Conservation (phyloP, 2,797 vertebrate species). For the Anabacerthia variegaticeps region DNA sequence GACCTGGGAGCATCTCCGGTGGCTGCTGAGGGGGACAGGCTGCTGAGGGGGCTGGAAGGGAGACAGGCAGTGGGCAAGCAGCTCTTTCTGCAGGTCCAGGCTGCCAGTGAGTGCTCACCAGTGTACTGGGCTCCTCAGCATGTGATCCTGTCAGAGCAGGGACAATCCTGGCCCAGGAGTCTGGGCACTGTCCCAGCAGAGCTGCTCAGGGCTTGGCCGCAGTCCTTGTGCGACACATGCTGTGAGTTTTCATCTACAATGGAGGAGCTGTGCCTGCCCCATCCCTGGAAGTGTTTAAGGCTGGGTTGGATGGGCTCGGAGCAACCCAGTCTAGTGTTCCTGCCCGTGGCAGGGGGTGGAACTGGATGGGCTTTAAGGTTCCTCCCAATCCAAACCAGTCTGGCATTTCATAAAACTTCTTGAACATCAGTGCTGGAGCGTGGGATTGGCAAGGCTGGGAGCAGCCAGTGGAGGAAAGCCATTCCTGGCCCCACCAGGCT, state of each 20-base stretch:
- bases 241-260: not conserved
- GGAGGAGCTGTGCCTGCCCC: not conserved
- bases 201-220: not conserved
- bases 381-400: rapidly evolving
- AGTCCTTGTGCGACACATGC: not conserved
- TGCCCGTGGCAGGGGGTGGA: not conserved
- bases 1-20: not conserved
- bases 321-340: rapidly evolving
- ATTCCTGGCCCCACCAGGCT: not conserved
- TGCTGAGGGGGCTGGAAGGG: not conserved
- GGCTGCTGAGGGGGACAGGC: not conserved
- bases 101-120: not conserved
- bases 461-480: not conserved
- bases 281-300: not conserved
- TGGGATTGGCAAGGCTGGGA: not conserved
- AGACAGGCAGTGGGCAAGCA: not conserved
- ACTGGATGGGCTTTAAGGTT: rapidly evolving
- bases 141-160: not conserved
- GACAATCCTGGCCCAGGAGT: not conserved
- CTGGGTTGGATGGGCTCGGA: rapidly evolving
- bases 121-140: rapidly evolving
- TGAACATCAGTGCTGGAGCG: not conserved
- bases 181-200: not conserved
- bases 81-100: not conserved
- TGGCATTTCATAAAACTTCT: rapidly evolving